phyloP scores from a whole-genome alignment of 2,888 invertebrate genomes.

The Sisyra terminalis region DNA sequence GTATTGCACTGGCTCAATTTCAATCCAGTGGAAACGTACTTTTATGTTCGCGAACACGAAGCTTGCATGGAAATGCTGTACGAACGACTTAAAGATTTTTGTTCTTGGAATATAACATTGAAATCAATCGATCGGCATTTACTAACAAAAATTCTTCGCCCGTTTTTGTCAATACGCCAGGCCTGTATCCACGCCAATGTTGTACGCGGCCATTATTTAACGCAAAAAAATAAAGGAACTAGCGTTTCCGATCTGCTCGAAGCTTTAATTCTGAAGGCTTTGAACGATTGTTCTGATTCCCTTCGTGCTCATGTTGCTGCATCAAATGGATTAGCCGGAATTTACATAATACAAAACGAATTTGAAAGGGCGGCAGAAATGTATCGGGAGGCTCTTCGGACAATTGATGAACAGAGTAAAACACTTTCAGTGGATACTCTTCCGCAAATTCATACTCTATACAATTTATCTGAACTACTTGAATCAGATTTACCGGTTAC shows the following conservation, averaged over 20 bases:
- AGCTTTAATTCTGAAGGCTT: slow-evolving; percentile 43
- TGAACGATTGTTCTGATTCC: slow-evolving; percentile 40
- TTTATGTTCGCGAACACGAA: slow-evolving; percentile 45
- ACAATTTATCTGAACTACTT: slow-evolving; percentile 41
- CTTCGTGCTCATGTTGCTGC: slow-evolving; percentile 42
- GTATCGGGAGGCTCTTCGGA: slow-evolving; percentile 41
- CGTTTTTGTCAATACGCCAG: slow-evolving; percentile 47
- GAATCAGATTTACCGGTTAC: slow-evolving; percentile 20
- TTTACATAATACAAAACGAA: slow-evolving; percentile 36
- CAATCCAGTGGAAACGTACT: slow-evolving; percentile 55
- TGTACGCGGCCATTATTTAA: slow-evolving; percentile 33
- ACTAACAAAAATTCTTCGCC: slow-evolving; percentile 36
- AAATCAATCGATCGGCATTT: slow-evolving; percentile 28
- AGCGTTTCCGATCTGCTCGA: slow-evolving; percentile 47
- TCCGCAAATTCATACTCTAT: slow-evolving; percentile 45
- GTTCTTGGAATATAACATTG: slow-evolving; percentile 27
- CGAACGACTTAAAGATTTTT: slow-evolving; percentile 25
- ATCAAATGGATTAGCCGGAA: slow-evolving; percentile 50
- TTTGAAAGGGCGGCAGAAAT: slow-evolving; percentile 35
- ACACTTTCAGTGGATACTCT: slow-evolving; percentile 42
- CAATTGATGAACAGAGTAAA: slow-evolving; percentile 28
- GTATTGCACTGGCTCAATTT: slow-evolving; percentile 41
- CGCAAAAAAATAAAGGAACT: slow-evolving; percentile 32
- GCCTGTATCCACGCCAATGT: slow-evolving; percentile 55
- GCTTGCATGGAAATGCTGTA: slow-evolving; percentile 32